A percentile compares a stretch with the other conserved stretches of the same genome.
Evolutionary conservation across 2,113 vertebrate genomes (phyloP).

Genomic region (Antechinus flavipes): DNA sequence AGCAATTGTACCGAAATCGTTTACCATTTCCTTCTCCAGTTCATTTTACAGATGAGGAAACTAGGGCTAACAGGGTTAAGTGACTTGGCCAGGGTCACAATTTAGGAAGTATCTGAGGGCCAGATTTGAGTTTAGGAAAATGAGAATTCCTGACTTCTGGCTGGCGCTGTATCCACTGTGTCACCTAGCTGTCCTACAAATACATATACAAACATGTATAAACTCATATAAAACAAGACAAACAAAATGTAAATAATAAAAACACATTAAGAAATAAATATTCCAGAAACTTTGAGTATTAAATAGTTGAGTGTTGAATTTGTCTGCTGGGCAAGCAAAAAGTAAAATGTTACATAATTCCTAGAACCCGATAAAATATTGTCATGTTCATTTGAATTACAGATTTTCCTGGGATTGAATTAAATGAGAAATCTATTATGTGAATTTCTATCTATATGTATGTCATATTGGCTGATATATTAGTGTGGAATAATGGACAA

Average conservation of each 20-base stretch:
- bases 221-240: background rate
- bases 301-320: background rate
- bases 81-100: background rate
- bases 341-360: background rate
- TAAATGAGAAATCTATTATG: background rate
- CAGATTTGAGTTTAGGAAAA: background rate
- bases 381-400: background rate
- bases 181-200: background rate
- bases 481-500: background rate
- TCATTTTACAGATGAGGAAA: background rate
- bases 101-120: background rate
- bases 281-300: background rate
- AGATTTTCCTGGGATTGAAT: background rate
- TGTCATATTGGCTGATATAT: background rate
- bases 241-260: background rate
- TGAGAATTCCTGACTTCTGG: no score
- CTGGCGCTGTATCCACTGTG: no score
- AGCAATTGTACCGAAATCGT: background rate
- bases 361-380: no score
- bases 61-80: background rate
- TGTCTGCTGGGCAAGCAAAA: background rate
- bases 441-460: background rate
- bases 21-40: background rate
- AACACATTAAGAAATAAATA: background rate
- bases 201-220: background rate